A percentile compares a stretch with the other conserved stretches of the same genome.
phyloP scores from a whole-genome alignment of 2,888 invertebrate species.

The Anoncus sp. region DNA sequence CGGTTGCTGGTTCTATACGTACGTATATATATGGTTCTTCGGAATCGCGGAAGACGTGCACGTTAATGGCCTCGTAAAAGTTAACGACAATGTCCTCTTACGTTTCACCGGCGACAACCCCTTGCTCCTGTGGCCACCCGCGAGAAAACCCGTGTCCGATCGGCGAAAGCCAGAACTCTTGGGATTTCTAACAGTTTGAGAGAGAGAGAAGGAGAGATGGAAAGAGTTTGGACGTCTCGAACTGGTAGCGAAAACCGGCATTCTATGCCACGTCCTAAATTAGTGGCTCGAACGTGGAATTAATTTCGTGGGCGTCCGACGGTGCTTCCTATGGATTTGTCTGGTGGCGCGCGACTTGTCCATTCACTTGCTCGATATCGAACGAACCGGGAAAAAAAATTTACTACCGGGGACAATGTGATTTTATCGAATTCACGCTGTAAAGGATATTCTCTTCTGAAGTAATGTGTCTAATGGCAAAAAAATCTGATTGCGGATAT shows the following conservation, averaged over 20 bases:
- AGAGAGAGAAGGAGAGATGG: background rate
- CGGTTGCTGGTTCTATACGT: constrained; percentile 24
- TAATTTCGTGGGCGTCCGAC: constrained; percentile 75
- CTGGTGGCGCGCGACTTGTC: constrained; percentile 48
- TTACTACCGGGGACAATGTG: constrained; percentile 32
- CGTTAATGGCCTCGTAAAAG: constrained; percentile 83
- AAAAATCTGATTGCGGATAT: background rate
- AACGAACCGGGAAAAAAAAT: constrained; percentile 11
- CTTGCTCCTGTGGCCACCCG: constrained; percentile 60
- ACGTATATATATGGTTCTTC: constrained; percentile 54
- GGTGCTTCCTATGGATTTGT: constrained; percentile 64
- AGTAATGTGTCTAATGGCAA: background rate
- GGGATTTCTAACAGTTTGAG: constrained; percentile 24
- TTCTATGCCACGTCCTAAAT: constrained; percentile 74
- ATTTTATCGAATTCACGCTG: constrained; percentile 56
- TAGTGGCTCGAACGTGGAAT: constrained; percentile 80
- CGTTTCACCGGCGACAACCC: constrained; percentile 76
- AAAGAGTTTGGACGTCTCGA: constrained; percentile 36
- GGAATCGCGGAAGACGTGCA: constrained; percentile 79
- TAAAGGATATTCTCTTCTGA: constrained; percentile 7
- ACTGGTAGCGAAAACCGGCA: constrained; percentile 29
- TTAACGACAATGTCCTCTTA: constrained; percentile 82
- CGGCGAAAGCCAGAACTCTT: constrained; percentile 26
- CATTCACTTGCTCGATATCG: constrained; percentile 29
- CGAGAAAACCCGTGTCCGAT: constrained; percentile 49